A percentile compares a stretch with the other conserved stretches of the same genome.
phyloP scores from a whole-genome alignment of 2,797 vertebrate genomes.

The Galagoides demidoff region DNA sequence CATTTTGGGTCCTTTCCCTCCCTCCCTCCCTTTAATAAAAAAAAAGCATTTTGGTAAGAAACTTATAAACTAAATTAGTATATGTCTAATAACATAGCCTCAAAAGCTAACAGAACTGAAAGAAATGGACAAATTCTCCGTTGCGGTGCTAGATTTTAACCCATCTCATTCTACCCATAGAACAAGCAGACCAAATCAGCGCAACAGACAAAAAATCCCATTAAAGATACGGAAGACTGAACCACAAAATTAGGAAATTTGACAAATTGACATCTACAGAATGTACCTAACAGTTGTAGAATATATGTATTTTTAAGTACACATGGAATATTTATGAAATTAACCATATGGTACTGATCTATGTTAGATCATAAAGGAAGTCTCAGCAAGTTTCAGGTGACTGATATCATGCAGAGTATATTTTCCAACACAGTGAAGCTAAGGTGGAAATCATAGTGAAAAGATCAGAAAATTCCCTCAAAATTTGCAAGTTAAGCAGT shows the following conservation, averaged over 20 bases:
- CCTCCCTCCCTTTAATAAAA: too few species aligned
- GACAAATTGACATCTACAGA: background rate
- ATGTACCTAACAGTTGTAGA: background rate
- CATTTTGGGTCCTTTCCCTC: background rate
- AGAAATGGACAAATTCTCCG: background rate
- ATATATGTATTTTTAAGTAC: background rate
- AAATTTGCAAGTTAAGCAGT: background rate
- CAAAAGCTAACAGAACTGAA: constrained; percentile 2
- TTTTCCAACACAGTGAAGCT: constrained; percentile 32
- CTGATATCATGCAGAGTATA: background rate
- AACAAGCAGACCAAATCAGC: constrained; percentile 3
- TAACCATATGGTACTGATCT: background rate
- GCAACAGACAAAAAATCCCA: background rate
- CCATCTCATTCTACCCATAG: background rate
- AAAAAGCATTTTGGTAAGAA: background rate
- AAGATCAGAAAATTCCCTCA: background rate
- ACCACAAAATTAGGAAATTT: constrained; percentile 19
- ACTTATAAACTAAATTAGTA: background rate
- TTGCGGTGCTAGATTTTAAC: background rate
- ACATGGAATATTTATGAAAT: background rate
- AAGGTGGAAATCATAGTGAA: constrained; percentile 45
- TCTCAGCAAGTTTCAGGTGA: constrained; percentile 23
- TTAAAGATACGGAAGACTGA: background rate
- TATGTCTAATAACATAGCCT: background rate
- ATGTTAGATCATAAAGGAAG: background rate